Evolutionary conservation across 2,797 vertebrate genomes (phyloP), one percentile per base, ranked within the genome.

Genomic region (Crenuchus spilurus): DNA sequence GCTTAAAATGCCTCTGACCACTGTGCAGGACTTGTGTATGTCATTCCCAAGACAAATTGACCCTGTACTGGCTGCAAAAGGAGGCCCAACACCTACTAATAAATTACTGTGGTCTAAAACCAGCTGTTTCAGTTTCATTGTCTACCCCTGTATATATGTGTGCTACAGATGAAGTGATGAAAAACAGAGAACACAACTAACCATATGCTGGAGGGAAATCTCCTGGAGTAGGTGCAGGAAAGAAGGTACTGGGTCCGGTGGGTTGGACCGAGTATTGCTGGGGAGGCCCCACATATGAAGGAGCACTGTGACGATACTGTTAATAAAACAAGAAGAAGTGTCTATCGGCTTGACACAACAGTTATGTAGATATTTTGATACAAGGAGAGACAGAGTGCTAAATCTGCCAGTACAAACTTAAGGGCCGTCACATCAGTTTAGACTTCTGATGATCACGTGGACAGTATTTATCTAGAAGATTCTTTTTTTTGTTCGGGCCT

Each of bases 211-310:
- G 87, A 70, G 97, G 91, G 87, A 98, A 99, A 49, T 99, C 97
- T 82, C 96, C 97, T 70, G 97, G 96, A 57, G 95, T 95, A 2
- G 97, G 97, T 77, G 95, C 96, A 74, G 96, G 91, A 84, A 97
- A 99, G 80, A 99, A 99, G 63, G 96, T 94, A 82, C 94, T 93
- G 3, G 96, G 94, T 61, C 95, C 96, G 0, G 96, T 93, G 0
- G 96, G 95, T 72, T 98, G 97, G 57, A 99, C 97, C 0, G 96
- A 94, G 87, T 98, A 99, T 90, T 99, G 97, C 77, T 98, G 97
- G 1, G 96, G 95, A 22, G 97, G 95, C 60, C 95, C 97, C 11
- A 99, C 95, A 0, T 97, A 99, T 0, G 94, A 94, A 41, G 96
- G 94, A 42, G 96, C 92, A 28, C 94, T 96, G 87, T 96, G 97